These are phyloP conservation scores for Psophia crepitans DNA, from an alignment of 2,113 vertebrate species.

Conservation along the genomic window DNA sequence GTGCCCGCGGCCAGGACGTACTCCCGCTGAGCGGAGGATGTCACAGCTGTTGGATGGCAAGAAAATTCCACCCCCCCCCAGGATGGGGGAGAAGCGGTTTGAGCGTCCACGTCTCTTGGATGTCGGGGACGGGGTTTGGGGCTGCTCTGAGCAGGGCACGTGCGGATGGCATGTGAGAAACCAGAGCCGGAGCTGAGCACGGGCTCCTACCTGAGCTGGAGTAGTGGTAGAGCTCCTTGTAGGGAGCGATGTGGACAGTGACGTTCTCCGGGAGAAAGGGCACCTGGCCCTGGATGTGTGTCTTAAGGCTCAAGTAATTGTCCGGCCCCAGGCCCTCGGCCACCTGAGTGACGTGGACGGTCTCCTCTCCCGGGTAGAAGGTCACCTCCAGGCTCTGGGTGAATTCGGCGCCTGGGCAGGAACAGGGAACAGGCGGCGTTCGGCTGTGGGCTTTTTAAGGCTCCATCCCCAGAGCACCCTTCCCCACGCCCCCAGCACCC, in stretches of 20 bases:
- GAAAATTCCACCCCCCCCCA: neutral
- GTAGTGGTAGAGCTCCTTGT: conserved; percentile 88
- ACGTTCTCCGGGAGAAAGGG: conserved; percentile 80
- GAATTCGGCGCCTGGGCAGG: conserved; percentile 84
- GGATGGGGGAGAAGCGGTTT: rapidly evolving
- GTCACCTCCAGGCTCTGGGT: conserved; percentile 81
- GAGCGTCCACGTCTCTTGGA: rapidly evolving
- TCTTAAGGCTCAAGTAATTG: conserved; percentile 85
- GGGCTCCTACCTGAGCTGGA: conserved; percentile 80
- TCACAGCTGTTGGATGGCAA: conserved; percentile 25
- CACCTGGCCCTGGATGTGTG: conserved; percentile 81
- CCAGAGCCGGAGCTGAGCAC: rapidly evolving
- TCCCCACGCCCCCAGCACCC: rapidly evolving
- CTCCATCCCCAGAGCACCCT: neutral
- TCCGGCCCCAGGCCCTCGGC: conserved; percentile 84
- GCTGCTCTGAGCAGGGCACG: rapidly evolving
- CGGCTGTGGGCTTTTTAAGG: neutral
- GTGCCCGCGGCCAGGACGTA: conserved; percentile 74
- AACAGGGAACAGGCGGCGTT: neutral
- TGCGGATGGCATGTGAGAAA: rapidly evolving
- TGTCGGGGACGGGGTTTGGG: neutral
- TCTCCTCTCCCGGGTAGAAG: conserved; percentile 87
- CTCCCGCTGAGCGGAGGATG: conserved; percentile 79
- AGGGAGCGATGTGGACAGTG: conserved; percentile 81
- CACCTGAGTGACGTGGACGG: conserved; percentile 80